Base-by-base conservation (phyloP, 2,888 invertebrate genomes). In the Zele albiditarsus region DNA sequence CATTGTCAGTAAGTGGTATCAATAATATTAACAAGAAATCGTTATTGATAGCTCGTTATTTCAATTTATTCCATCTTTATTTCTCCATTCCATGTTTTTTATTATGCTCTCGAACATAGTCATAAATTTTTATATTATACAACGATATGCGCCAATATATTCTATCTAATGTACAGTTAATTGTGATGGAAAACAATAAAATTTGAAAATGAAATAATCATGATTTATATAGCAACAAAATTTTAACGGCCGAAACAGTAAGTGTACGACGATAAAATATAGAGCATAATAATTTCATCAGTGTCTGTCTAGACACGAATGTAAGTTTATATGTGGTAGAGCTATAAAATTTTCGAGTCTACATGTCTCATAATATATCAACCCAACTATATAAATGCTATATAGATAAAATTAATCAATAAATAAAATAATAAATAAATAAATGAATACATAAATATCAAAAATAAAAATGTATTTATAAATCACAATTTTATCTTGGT, bases 201-300 rank as follows among this genome's bases (percentile, higher is more conserved):
- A 42, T 42, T n/a, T n/a, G 0, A 46, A 16, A n/a, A 46, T 4
- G 4, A 16, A 16, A 46, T 46, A 46, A 46, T 42, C 46, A 16
- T 46, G 16, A n/a, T 16, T 1, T 46, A 1, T 46, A n/a, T 14
- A 2, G 8, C 8, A 46, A n/a, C n/a, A 14, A 46, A 16, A 46
- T 14, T 46, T 46, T 46, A 16, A 46, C 14, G 14, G n/a, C 16
- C n/a, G 1, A 46, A 46, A n/a, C 4, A 46, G 4, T n/a, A 14
- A n/a, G n/a, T 16, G 0, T 3, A n/a, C 10, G n/a, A 14, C 46
- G 16, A 46, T 46, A 16, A 46, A 46, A 46, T 46, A n/a, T n/a
- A 28, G 63, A 63, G 60, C 20, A 33, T 31, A 33, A 33, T 63
- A 63, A 12, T 62, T 31, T 62, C n/a, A 20, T 63, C 20, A 31